These are phyloP conservation scores for Morpho achilles DNA, from an alignment of 2,888 invertebrate species.

Conservation along the genomic window DNA sequence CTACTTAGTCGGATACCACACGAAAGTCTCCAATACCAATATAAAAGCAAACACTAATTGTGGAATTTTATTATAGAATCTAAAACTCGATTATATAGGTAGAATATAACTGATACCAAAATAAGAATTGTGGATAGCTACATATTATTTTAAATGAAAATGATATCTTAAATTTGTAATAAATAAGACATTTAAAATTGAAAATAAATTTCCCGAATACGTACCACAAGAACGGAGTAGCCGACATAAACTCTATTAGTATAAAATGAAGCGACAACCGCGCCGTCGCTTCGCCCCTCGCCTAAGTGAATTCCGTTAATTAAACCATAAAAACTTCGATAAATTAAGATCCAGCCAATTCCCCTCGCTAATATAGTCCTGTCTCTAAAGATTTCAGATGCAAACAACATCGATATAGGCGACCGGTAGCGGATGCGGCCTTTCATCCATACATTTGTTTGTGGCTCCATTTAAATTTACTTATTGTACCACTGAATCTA, in stretches of 20 bases:
- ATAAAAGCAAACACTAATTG: too few species aligned
- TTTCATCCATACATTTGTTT: constrained; percentile 58
- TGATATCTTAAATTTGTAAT: too few species aligned
- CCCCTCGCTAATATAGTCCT: constrained; percentile 70
- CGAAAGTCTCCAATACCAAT: too few species aligned
- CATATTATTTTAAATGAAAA: too few species aligned
- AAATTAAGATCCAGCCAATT: constrained; percentile 80
- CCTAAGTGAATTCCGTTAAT: constrained; percentile 80
- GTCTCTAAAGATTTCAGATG: constrained; percentile 71
- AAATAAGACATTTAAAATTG: too few species aligned
- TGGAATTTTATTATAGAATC: too few species aligned
- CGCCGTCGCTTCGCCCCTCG: constrained; percentile 40
- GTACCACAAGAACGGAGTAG: too few species aligned
- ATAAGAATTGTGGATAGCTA: too few species aligned
- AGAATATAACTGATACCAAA: too few species aligned
- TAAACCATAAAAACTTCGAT: constrained; percentile 81
- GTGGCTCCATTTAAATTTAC: constrained; percentile 63
- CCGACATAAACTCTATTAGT: constrained; percentile 19
- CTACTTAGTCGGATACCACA: too few species aligned
- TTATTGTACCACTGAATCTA: constrained; percentile 43
- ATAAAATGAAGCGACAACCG: constrained; percentile 64
- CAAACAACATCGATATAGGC: constrained; percentile 72
- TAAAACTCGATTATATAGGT: too few species aligned
- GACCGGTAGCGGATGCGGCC: constrained; percentile 48
- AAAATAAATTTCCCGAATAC: too few species aligned